These are phyloP conservation scores for Luidia sarsii DNA, from an alignment of 53 echinoderm and acorn worm species.

Conservation along the genomic window DNA sequence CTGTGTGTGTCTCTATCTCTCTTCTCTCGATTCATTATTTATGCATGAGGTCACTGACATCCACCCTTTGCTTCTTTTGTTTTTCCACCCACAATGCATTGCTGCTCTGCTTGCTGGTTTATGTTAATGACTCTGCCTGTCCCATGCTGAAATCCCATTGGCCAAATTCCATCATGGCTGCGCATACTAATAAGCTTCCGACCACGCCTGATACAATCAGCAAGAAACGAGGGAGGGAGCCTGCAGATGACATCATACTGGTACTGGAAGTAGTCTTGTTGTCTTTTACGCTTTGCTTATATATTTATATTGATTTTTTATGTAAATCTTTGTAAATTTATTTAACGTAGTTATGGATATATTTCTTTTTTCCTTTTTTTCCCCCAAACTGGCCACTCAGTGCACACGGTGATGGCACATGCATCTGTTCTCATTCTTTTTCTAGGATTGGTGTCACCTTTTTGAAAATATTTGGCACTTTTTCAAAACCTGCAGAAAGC, in stretches of 20 bases:
- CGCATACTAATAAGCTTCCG: constrained; percentile 99
- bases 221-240: constrained; percentile 97
- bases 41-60: constrained; percentile 88
- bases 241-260: constrained; percentile 94
- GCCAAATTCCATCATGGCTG: constrained; percentile 99
- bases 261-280: constrained; percentile 85
- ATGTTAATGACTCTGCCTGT: constrained; percentile 99
- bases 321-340: constrained; percentile 53
- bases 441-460: constrained; percentile 7
- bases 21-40: constrained; percentile 59
- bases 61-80: constrained; percentile 98
- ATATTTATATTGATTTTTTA: constrained; percentile 66
- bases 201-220: constrained; percentile 94
- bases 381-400: constrained; percentile 45
- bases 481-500: background rate
- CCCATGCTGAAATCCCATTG: constrained; percentile 99
- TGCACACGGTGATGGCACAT: constrained; percentile 59
- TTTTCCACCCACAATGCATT: constrained; percentile 99
- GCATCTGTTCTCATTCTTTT: constrained; percentile 27
- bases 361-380: no score
- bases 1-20: constrained; percentile 54
- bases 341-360: constrained; percentile 41
- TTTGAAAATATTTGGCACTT: background rate
- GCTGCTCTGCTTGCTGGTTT: constrained; percentile 99
- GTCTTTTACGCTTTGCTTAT: constrained; percentile 51